Conservation (phyloP, 2,888 invertebrate species). For the Scaptodrosophila latifasciaeformis region DNA sequence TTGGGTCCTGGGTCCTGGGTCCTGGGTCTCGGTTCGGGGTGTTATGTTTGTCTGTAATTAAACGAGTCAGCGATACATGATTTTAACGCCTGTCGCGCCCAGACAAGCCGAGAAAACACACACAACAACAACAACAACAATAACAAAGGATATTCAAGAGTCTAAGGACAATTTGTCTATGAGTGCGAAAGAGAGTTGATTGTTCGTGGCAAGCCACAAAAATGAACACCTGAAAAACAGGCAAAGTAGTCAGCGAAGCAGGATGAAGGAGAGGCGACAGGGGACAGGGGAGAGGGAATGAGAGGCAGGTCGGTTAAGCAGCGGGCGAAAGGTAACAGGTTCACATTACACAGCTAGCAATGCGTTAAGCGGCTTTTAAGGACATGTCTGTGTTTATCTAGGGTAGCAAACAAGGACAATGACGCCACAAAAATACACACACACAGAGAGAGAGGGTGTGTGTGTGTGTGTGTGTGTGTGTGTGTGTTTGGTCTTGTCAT, state of each 20-base stretch:
- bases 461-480: conserved; percentile 7
- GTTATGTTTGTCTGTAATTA: conserved; percentile 63
- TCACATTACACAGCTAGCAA: conserved; percentile 45
- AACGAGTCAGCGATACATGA: conserved; percentile 68
- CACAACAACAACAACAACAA: not conserved
- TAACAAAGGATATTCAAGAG: no score
- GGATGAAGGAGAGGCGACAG: not conserved
- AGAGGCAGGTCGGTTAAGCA: not conserved
- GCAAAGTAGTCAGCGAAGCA: not conserved
- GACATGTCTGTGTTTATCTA: conserved; percentile 62
- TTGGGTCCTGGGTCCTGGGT: no score
- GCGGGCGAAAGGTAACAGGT: conserved; percentile 43
- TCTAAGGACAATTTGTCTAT: conserved; percentile 11
- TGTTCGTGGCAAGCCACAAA: conserved; percentile 15
- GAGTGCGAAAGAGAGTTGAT: conserved; percentile 6
- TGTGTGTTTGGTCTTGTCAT: conserved; percentile 41
- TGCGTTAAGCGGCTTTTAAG: conserved; percentile 65
- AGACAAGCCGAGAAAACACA: conserved; percentile 4
- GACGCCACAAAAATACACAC: conserved; percentile 55
- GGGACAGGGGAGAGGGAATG: not conserved
- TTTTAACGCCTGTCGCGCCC: conserved; percentile 63
- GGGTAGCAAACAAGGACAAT: conserved; percentile 39
- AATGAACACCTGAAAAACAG: conserved; percentile 29
- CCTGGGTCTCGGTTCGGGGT: no score
- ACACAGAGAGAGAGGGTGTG: conserved; percentile 3